Base-by-base conservation (phyloP, 1,140 invertebrate genomes). In the Lasioglossum baleicum region DNA sequence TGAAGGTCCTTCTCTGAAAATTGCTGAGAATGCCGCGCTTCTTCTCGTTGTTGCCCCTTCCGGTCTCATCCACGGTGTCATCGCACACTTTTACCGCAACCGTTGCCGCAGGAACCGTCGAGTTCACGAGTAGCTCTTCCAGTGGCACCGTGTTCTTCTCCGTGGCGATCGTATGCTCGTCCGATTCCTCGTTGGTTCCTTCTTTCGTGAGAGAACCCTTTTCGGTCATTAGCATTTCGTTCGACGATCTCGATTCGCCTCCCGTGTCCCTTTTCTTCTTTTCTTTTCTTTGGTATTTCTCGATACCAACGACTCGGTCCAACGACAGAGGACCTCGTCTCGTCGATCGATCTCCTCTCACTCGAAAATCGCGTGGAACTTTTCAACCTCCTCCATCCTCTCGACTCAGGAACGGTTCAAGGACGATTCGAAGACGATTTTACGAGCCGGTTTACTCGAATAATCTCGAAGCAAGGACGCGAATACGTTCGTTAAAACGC, bases 1-100 rank as follows among this genome's bases (percentile, higher is more conserved):
- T 90, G 51, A 86, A 85, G 13, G 90, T 88, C 63, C 90, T 76
- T 42, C 87, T 86, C 61, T 90, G 89, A 58, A 89, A 88, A 22
- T 75, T 88, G 63, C 81, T 82, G 3, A 89, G 68, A 35, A 87
- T 81, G 4, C 88, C 77, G 0, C 75, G 82, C 44, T 78, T 89
- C 35, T 83, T 89, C 11, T 66, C 70, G 53, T 11, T 63, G 69
- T 75, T 42, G 17, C 20, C 60, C 35, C 75, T 68, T 40, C 73
- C 66, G 7, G 35, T 31, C 17, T 86, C 84, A 11, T 87, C 84
- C 15, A 61, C 61, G 15, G 81, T 81, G 67, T 87, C 83, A 17
- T 85, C 81, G 76, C 75, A 83, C 40, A 88, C 61, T 68, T 88
- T 90, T 6, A 87, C 76, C 0, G 87, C 83, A n/a, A 89, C 83